Base-by-base conservation (phyloP, 1,140 invertebrate genomes). In the Papilio helenus region DNA sequence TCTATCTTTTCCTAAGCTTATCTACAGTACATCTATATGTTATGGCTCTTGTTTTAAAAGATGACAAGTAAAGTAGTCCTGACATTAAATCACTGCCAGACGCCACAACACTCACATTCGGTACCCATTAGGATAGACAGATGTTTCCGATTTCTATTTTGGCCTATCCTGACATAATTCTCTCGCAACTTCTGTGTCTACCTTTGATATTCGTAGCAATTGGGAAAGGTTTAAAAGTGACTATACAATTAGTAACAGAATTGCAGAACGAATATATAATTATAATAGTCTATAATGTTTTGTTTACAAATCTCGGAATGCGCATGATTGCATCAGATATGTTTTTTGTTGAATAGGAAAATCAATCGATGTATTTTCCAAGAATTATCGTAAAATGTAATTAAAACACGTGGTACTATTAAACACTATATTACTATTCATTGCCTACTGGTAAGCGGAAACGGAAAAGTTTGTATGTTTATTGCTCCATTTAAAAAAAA, bases 301-400 rank as follows among this genome's bases (percentile, higher is more conserved):
- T 65, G 3, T 14, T 29, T 14, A 14, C 14, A 29, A 68, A 34
- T 68, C 61, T 68, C 26, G 14, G 14, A 12, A 29, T 68, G 23
- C 14, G 5, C 26, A 16, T 16, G 61, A 68, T 68, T 68, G 61
- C 26, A 68, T 68, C 26, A 68, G 61, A 68, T 14, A 29, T 58
- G 58, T 61, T 68, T 68, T 68, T 68, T 68, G 12, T 68, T 29
- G 23, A 29, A 14, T 61, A 26, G 61, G 61, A 34, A 68, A 68
- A 68, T 68, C 5, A 14, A 68, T 18, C 12, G 61, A 29, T 68
- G 12, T 29, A 14, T 34, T 68, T 29, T 68, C 26, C 26, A 34
- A 68, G 61, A 68, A 18, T 29, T 29, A 68, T 29, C 1, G 14
- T 18, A 18, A 16, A 29, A 68, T 29, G 12, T 68, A 29, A 68